These are phyloP conservation scores for Penelope pileata DNA, from an alignment of 2,113 vertebrate genomes.

Conservation along the genomic window DNA sequence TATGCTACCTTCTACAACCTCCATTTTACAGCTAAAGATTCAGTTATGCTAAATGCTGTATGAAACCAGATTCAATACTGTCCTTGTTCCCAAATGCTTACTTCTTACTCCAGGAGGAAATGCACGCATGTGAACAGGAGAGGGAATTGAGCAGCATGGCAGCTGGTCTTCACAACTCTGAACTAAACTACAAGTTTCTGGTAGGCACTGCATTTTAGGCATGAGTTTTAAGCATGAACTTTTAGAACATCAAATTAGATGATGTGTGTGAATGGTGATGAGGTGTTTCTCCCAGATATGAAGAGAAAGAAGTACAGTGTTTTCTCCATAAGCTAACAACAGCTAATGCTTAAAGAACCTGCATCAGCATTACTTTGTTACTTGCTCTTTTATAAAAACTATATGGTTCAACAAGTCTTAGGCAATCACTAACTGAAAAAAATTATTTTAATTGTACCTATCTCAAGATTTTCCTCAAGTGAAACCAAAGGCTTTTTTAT, in stretches of 20 bases:
- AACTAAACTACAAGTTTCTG: background rate
- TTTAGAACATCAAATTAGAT: background rate
- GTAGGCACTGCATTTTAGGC: background rate
- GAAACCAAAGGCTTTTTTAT: background rate
- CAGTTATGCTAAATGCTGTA: background rate
- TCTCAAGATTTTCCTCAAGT: background rate
- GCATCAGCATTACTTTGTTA: background rate
- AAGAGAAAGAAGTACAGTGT: background rate
- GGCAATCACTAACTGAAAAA: background rate
- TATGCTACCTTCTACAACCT: background rate
- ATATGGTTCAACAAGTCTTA: background rate
- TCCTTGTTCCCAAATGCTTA: background rate
- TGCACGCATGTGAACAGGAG: accelerated
- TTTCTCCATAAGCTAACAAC: background rate
- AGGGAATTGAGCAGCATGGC: background rate
- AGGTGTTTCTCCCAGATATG: background rate
- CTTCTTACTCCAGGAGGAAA: accelerated
- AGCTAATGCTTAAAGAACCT: background rate
- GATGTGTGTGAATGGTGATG: accelerated
- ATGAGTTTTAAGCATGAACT: background rate
- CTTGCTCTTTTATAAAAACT: background rate
- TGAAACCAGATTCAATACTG: background rate
- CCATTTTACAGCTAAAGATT: background rate
- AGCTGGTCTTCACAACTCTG: background rate
- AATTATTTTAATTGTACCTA: background rate